Base-by-base conservation (phyloP, 2,797 vertebrate genomes). In the Microchirus variegatus region DNA sequence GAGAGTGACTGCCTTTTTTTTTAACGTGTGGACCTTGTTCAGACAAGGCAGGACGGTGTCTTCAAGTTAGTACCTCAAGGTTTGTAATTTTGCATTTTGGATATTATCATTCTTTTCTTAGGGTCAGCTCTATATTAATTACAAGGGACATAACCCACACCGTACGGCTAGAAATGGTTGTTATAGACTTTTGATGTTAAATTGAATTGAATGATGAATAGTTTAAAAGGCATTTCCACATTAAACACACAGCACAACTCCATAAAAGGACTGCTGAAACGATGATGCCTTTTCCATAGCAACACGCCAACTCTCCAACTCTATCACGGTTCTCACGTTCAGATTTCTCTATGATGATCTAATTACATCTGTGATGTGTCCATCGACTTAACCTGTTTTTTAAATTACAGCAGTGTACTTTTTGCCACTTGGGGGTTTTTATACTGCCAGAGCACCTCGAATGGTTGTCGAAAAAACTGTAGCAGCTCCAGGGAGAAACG, bases 1-100 rank as follows among this genome's bases (percentile, higher is more conserved):
- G 53, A 45, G 59, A 67, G 55, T 72, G 72, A 65, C 47, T 71
- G 67, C 65, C 54, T 75, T 82, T 81, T 75, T 82, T 81, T 64
- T 52, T 37, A 78, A 14, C 53, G 43, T 37, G 49, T 71, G 70
- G 67, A 73, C 67, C 48, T 80, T 76, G 66, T 72, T 80, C 50
- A 48, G 49, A 47, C 59, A 48, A 53, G 63, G 52, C 56, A 49
- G 53, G 53, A 71, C 40, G 65, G 54, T 60, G 53, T 78, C 71
- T 71, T 73, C 22, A 79, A 81, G 75, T 71, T 60, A 70, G 83
- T 87, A 88, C 86, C 82, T 87, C 85, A 82, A 78, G 63, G 80
- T 89, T 89, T 88, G 80, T 81, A 85, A 70, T 64, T 87, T 85
- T 85, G 50, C 67, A 52, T 75, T 87, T 89, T 86, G 53, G 63